These are phyloP conservation scores for Dromaius novaehollandiae DNA, from an alignment of 2,113 vertebrate species.

Conservation along the genomic window DNA sequence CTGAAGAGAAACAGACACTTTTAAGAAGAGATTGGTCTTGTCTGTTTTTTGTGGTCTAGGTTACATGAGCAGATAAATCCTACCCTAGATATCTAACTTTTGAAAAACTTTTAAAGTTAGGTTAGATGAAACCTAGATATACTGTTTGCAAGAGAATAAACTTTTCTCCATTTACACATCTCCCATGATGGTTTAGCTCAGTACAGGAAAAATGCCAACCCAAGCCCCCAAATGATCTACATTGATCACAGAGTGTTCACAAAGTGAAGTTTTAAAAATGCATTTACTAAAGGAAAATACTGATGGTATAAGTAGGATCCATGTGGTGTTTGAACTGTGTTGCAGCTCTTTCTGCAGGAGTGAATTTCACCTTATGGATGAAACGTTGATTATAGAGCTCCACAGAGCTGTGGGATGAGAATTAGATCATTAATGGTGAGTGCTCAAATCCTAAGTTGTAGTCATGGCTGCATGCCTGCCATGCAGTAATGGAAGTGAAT, in stretches of 20 bases:
- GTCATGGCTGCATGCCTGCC: background rate
- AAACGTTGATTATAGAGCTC: background rate
- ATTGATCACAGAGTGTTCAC: background rate
- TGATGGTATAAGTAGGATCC: background rate
- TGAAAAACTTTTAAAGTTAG: background rate
- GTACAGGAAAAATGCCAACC: background rate
- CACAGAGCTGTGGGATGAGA: background rate
- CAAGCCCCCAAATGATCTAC: background rate
- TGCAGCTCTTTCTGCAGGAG: background rate
- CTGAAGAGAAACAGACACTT: background rate
- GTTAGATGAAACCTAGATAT: background rate
- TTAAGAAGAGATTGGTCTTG: background rate
- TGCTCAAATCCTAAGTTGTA: background rate
- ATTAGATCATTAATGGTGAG: background rate
- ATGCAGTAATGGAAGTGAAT: conserved; percentile 35
- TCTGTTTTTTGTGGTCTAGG: background rate
- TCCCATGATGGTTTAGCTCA: background rate
- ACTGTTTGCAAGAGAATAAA: background rate
- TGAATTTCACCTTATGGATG: background rate
- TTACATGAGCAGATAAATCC: background rate
- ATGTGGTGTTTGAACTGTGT: background rate
- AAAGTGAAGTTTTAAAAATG: background rate
- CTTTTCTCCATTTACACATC: background rate
- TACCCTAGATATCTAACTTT: background rate
- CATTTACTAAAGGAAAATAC: background rate